Evolutionary conservation across 2,888 invertebrate species (phyloP), one percentile per base, ranked within the genome.

Genomic region (Vesta saturnalis): DNA sequence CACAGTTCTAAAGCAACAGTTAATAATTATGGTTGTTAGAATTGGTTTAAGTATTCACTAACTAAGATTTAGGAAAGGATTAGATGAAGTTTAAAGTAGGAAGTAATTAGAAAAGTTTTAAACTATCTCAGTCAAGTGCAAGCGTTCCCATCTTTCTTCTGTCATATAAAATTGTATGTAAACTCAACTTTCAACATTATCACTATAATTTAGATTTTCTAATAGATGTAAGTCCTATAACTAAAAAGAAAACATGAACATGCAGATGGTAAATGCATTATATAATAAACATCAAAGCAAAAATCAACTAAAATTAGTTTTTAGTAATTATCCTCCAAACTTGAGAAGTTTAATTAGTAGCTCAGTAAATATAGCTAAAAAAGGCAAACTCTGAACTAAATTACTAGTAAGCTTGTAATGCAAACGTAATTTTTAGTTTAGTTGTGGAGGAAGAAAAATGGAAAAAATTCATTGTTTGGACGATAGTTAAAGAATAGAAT

Each of bases 41-140:
- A 49, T 49, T 14, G 47, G 47, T 49, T 49, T 49, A 49, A 49
- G 47, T 49, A 49, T 49, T 30, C 47, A 49, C 47, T 49, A 49
- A 49, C 47, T 49, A 49, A 49, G 47, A 49, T 49, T 49, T 49
- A 49, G 47, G 47, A 49, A 49, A 49, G 47, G 47, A 49, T 49
- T 49, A 49, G 47, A 16, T 49, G 15, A 49, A 49, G 18, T 49
- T 49, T 49, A 8, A 49, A 49, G 47, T 49, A 49, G 14, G 18
- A 18, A 3, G 47, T 49, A 49, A 49, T 49, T 49, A 49, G 47
- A 49, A 49, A 49, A 49, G 47, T 49, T 49, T 49, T 15, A 49
- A 49, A 49, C 47, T 49, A 49, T 49, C 47, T 15, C 15, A 49
- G 16, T 49, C 47, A 49, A 49, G 47, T 49, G 47, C 47, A 49